Conservation (phyloP, 2,888 invertebrate genomes). For the Drosophila lutescens region DNA sequence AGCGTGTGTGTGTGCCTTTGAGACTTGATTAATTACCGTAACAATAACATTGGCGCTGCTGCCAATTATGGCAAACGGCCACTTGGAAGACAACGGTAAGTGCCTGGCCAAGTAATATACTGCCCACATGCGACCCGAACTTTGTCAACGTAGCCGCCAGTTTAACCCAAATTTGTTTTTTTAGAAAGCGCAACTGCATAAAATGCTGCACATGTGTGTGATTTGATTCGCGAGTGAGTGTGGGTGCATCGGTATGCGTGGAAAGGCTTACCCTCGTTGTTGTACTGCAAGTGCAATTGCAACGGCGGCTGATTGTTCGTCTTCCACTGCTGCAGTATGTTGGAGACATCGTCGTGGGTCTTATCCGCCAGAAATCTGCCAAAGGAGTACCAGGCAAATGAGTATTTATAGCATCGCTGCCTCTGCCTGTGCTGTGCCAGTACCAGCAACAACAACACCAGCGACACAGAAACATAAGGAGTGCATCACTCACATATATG, state of each 20-base stretch:
- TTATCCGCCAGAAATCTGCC: conserved; percentile 83
- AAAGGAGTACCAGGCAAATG: conserved; percentile 31
- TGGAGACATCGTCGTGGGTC: conserved; percentile 83
- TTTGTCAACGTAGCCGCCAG: conserved; percentile 51
- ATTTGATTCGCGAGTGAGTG: neutral
- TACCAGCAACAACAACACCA: conserved; percentile 20
- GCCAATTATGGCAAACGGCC: conserved; percentile 50
- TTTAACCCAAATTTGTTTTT: conserved; percentile 57
- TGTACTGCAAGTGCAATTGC: conserved; percentile 54
- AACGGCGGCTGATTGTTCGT: conserved; percentile 75
- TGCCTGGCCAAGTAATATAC: conserved; percentile 25
- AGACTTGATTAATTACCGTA: conserved; percentile 49
- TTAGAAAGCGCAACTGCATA: conserved; percentile 61
- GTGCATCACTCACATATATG: conserved; percentile 82
- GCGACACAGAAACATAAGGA: conserved; percentile 17
- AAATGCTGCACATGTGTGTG: conserved; percentile 6
- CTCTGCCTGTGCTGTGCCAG: conserved; percentile 7
- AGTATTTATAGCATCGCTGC: conserved; percentile 41
- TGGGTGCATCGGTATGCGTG: conserved; percentile 28
- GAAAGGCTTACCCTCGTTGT: conserved; percentile 76
- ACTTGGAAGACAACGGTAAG: conserved; percentile 38
- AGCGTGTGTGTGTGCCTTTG: conserved; percentile 12
- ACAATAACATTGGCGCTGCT: conserved; percentile 43
- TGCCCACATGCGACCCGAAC: conserved; percentile 41
- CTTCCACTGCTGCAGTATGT: conserved; percentile 84